Evolutionary conservation across 2,888 invertebrate species (phyloP).

Genomic region (Mechanitis messenoides): DNA sequence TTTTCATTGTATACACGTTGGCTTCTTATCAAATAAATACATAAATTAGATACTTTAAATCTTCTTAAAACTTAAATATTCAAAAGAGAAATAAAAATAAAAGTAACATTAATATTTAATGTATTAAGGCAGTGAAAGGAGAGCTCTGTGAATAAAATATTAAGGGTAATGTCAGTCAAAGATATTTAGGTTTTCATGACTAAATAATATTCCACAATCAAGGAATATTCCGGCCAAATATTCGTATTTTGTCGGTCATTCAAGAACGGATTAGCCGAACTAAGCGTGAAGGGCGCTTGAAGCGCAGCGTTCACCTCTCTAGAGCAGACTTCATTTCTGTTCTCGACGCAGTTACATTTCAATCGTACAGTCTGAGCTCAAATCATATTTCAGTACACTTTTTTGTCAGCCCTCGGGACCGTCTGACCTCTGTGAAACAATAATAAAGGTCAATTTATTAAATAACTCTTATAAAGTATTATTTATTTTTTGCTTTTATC

Average conservation of each 20-base stretch:
- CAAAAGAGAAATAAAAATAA: neutral
- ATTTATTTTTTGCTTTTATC: conserved; percentile 2
- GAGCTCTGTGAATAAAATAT: neutral
- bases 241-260: conserved; percentile 22
- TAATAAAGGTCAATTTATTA: too few relatives aligned
- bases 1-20: too few relatives aligned
- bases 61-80: neutral
- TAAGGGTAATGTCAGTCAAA: neutral
- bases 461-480: neutral
- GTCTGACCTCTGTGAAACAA: conserved; percentile 4
- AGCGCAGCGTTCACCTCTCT: conserved; percentile 14
- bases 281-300: conserved; percentile 41
- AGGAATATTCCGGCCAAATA: conserved; percentile 9
- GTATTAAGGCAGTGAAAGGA: neutral
- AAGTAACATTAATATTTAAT: neutral
- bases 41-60: too few relatives aligned
- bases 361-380: conserved; percentile 1
- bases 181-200: neutral
- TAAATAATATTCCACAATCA: conserved; percentile 17
- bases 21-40: too few relatives aligned
- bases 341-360: conserved; percentile 1
- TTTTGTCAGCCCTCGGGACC: neutral
- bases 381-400: conserved; percentile 1
- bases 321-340: conserved; percentile 9
- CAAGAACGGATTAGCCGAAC: conserved; percentile 13